These are phyloP conservation scores for Marisa cornuarietis DNA, from an alignment of 1,140 invertebrate species.

Conservation along the genomic window DNA sequence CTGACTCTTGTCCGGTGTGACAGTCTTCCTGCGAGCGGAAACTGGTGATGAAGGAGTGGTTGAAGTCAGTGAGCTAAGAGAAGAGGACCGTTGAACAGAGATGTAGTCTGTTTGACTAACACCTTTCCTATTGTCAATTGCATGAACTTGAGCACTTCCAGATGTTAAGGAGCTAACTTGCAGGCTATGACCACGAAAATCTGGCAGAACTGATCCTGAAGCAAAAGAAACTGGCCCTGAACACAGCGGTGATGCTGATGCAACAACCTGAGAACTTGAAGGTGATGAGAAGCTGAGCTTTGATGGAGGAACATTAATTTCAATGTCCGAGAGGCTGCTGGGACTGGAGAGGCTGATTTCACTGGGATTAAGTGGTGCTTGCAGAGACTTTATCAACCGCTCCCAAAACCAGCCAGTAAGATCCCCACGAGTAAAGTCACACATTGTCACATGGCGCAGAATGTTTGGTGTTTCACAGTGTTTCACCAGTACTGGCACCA, in stretches of 20 bases:
- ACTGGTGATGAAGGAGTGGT: background rate
- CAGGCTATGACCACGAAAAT: background rate
- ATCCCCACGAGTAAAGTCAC: slow-evolving; percentile 62
- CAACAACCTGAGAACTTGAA: too few relatives aligned
- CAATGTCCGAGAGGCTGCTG: slow-evolving; percentile 9
- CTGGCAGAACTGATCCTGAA: too few relatives aligned
- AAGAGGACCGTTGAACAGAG: background rate
- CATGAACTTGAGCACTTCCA: background rate
- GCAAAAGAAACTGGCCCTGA: background rate
- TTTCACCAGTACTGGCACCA: slow-evolving; percentile 63
- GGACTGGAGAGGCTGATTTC: slow-evolving; percentile 15
- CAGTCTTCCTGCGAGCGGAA: background rate
- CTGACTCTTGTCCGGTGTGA: background rate
- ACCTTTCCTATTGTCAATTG: background rate
- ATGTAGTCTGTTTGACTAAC: too few relatives aligned
- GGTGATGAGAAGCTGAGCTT: background rate
- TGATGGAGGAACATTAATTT: slow-evolving; percentile 5
- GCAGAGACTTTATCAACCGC: slow-evolving; percentile 56
- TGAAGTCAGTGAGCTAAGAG: background rate
- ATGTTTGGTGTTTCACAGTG: slow-evolving; percentile 58
- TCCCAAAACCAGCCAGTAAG: slow-evolving; percentile 64
- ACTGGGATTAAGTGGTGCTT: slow-evolving; percentile 39
- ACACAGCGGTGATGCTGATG: background rate
- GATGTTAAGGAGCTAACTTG: background rate
- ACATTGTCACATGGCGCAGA: slow-evolving; percentile 58